Evolutionary conservation across 2,113 vertebrate species (phyloP).

Genomic region (Lanius collurio): DNA sequence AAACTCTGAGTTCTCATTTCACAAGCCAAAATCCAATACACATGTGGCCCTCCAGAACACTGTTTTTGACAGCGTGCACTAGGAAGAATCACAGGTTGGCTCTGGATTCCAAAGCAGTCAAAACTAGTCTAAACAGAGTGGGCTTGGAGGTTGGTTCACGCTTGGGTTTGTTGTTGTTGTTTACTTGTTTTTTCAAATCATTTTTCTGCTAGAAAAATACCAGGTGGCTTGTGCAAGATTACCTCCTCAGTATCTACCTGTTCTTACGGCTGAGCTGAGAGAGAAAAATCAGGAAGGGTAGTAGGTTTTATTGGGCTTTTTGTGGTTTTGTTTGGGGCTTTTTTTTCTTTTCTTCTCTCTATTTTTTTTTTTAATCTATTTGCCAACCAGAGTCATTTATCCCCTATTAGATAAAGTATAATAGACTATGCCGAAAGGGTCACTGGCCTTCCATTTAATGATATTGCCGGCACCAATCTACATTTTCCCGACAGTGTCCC

Average conservation of each 20-base stretch:
- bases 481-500: conserved; percentile 77
- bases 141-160: background rate
- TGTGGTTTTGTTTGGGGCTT: rapidly evolving
- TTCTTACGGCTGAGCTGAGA: background rate
- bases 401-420: conserved; percentile 84
- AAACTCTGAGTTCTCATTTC: background rate
- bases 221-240: background rate
- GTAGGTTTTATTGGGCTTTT: background rate
- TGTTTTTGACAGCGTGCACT: background rate
- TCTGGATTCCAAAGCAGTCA: background rate
- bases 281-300: background rate
- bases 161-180: background rate
- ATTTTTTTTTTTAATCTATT: conserved; percentile 72
- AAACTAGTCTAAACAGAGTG: background rate
- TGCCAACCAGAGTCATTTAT: conserved; percentile 81
- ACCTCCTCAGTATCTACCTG: conserved; percentile 1
- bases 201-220: conserved; percentile 13
- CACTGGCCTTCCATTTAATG: conserved; percentile 81
- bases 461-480: conserved; percentile 82
- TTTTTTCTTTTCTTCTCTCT: rapidly evolving
- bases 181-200: background rate
- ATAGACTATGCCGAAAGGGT: conserved; percentile 80
- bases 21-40: background rate
- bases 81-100: background rate
- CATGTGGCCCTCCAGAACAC: background rate